Percentiles rank a stretch among this genome's conserved stretches.
Evolutionary conservation across 2,797 vertebrate genomes (phyloP).

Genomic region (Capromys pilorides): DNA sequence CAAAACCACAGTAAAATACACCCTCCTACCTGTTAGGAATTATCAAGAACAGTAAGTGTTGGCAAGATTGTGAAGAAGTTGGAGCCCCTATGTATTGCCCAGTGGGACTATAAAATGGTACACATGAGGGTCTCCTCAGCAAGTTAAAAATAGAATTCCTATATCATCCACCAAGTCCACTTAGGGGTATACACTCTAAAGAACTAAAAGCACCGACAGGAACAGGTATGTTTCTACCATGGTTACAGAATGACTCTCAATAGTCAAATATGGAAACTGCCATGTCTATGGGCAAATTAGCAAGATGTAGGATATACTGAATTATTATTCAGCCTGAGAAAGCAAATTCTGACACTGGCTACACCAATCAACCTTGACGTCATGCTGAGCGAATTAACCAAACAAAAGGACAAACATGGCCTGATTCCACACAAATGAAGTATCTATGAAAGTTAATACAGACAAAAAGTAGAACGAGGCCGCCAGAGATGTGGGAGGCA

Average conservation of each 20-base stretch:
- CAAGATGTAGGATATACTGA: rapidly evolving
- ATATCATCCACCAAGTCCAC: rapidly evolving
- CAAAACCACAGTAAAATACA: background rate
- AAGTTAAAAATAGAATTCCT: rapidly evolving
- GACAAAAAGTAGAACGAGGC: rapidly evolving
- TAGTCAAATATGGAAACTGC: rapidly evolving
- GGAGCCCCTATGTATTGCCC: rapidly evolving
- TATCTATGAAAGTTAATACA: background rate
- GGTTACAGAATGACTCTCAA: rapidly evolving
- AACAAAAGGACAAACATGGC: background rate
- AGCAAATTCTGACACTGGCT: background rate
- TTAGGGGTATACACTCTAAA: rapidly evolving
- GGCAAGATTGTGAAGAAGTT: background rate
- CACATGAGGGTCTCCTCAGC: rapidly evolving
- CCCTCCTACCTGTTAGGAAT: background rate
- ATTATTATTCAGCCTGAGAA: background rate
- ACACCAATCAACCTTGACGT: background rate
- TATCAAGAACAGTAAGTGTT: background rate
- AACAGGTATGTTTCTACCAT: rapidly evolving
- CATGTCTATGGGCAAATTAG: rapidly evolving
- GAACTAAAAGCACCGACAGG: background rate
- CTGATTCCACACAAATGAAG: rapidly evolving
- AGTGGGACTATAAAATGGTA: rapidly evolving
- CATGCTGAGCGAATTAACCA: background rate
- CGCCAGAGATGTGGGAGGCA: rapidly evolving